Evolutionary conservation across 2,113 vertebrate species (phyloP), one percentile per base, ranked within the genome.

Genomic region (Galemys pyrenaicus): DNA sequence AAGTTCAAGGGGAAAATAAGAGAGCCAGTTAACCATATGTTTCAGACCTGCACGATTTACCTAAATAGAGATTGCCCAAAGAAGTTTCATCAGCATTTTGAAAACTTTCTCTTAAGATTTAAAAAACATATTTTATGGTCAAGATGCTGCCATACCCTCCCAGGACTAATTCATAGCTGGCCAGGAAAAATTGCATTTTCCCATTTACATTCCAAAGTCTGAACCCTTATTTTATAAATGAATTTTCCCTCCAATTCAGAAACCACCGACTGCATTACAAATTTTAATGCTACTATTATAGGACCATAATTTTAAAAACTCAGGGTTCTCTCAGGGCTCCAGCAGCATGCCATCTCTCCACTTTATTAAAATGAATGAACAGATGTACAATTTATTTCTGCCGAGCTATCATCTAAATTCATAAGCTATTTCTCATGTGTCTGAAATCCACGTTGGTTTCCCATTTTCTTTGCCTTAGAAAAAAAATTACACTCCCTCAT

Each of bases 311-410:
- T 98, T 98, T 92, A 95, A 98, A 98, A 98, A 96, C 96, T 92
- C 94, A 80, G 91, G 93, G 39, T 90, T 96, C 97, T 98, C 98
- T 94, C 89, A 97, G 97, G 98, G 97, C 96, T 97, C 97, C 95
- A 96, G 75, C 96, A 96, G 96, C 90, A 75, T 98, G 98, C 98
- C 98, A 98, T 97, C 98, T 97, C 97, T 98, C 97, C 95, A 98
- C 98, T 99, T 98, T 98, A 98, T 98, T 98, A 98, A 98, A 98
- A 98, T 98, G 98, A 99, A 99, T 98, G 98, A 99, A 99, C 98
- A 98, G 98, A 98, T 98, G 98, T 98, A 98, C 98, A 97, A 97
- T 98, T 98, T 98, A 98, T 98, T 98, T 98, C 97, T 97, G 96
- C 98, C 97, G 96, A 98, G 94, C 96, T 95, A 97, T 96, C 98